Evolutionary conservation across 2,797 vertebrate species (phyloP).

Genomic region (Gadopsis marmoratus): DNA sequence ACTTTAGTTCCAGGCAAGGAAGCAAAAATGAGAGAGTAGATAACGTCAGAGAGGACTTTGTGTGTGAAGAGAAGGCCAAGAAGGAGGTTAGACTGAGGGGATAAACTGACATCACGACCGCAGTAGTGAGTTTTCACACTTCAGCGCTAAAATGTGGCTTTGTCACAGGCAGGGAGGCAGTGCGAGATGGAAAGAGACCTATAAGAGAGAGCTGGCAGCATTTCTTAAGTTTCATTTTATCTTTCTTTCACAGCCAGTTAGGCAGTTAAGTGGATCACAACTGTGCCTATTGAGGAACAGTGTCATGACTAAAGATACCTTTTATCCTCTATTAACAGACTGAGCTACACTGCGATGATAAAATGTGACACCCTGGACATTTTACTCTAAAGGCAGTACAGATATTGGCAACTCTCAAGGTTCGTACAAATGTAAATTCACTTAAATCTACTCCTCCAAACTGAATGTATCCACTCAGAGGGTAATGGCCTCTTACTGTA

Average conservation of each 20-base stretch:
- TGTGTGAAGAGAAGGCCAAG: neutral
- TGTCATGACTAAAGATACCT: neutral
- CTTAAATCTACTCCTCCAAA: neutral
- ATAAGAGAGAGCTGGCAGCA: neutral
- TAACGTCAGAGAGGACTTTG: neutral
- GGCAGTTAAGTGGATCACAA: slow-evolving; percentile 30
- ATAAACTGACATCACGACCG: neutral
- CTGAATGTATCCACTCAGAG: neutral
- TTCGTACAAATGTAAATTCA: slow-evolving; percentile 22
- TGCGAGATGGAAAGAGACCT: neutral
- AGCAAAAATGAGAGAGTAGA: slow-evolving; percentile 46
- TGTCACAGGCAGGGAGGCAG: slow-evolving; percentile 5
- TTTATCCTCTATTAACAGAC: slow-evolving; percentile 41
- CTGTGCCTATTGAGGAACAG: slow-evolving; percentile 1
- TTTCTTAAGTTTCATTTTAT: slow-evolving; percentile 12
- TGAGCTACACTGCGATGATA: neutral
- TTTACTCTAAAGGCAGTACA: neutral
- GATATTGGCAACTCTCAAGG: neutral
- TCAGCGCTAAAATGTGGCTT: slow-evolving; percentile 50
- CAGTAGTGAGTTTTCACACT: slow-evolving; percentile 53
- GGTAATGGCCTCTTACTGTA: neutral
- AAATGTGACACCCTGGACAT: neutral
- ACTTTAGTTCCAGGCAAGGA: slow-evolving; percentile 36
- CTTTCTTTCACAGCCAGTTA: slow-evolving; percentile 3
- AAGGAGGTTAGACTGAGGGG: neutral